Evolutionary conservation across 2,888 invertebrate species (phyloP), one percentile per base, ranked within the genome.

Genomic region (Lissocephala sabroskyi): DNA sequence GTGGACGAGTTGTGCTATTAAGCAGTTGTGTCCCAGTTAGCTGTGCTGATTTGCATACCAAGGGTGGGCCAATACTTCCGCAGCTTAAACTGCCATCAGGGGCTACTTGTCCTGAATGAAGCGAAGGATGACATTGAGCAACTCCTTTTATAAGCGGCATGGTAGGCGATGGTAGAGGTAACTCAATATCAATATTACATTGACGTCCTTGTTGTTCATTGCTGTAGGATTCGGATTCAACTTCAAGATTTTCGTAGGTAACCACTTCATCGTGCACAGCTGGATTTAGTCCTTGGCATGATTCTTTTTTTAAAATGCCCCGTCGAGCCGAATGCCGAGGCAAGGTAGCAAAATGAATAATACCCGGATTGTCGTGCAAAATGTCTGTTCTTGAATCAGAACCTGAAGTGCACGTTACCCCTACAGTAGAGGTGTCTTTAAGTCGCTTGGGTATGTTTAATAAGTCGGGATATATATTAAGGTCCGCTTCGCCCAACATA

Each of bases 391-490:
- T 10, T 10, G 55, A 32, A 7, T 58, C 46, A 1, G 46, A 44
- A 5, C n/a, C 23, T 3, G 36, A 32, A 10, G 14, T 35, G 18
- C 56, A 56, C 41, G 57, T 29, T 30, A 13, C 44, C 30, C 47
- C 59, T 45, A 45, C 56, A 41, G 44, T 37, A 2, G 54, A 53
- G 29, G 57, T 77, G 23, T 82, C 83, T 56, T 85, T 83, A 58
- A 86, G 79, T 44, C 88, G 85, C 71, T 88, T 87, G 44, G 91
- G 89, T 62, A 91, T 89, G 80, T 91, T 93, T 61, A 94, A 85
- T 50, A 94, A 86, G 82, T 94, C 94, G 35, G 94, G 94, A 83
- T 93, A 94, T 79, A 93, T 90, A 52, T 91, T 89, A 40, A 88
- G 86, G 74, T 87, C 87, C 59, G 88, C 86, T 26, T 88, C 87